A percentile compares a stretch with the other conserved stretches of the same genome.
These are phyloP conservation scores for Coendou prehensilis DNA, from an alignment of 2,797 vertebrate species.

Conservation along the genomic window DNA sequence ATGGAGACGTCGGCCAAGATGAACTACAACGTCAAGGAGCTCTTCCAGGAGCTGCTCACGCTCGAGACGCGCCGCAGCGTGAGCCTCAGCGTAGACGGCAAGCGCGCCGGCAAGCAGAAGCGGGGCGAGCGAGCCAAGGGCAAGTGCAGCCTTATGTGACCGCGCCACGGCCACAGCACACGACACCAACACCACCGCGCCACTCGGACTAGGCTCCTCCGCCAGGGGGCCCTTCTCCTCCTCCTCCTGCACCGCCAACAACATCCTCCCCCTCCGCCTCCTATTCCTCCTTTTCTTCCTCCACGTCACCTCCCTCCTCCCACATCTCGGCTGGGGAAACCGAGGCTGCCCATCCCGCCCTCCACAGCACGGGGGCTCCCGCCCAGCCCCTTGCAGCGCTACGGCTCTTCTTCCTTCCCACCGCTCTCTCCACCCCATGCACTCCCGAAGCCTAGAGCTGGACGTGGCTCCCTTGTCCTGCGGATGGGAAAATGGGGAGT, in stretches of 20 bases:
- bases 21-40: slow-evolving; percentile 99
- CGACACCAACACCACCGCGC: background rate
- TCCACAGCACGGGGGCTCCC: background rate
- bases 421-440: background rate
- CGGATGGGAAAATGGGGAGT: background rate
- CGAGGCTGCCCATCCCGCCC: background rate
- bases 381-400: background rate
- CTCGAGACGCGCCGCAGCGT: slow-evolving; percentile 97
- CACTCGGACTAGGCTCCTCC: background rate
- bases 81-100: slow-evolving; percentile 97
- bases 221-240: background rate
- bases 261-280: fast-evolving
- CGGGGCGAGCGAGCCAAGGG: slow-evolving; percentile 97
- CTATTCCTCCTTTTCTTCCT: no score
- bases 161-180: background rate
- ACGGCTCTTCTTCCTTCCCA: background rate
- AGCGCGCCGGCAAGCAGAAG: slow-evolving; percentile 94
- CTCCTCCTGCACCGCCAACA: no score
- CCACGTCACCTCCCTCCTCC: background rate
- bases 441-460: background rate
- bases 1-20: slow-evolving; percentile 99
- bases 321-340: background rate
- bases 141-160: slow-evolving; percentile 97
- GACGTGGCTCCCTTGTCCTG: background rate
- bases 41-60: slow-evolving; percentile 98